Evolutionary conservation across 1,140 invertebrate species (phyloP), one percentile per base, ranked within the genome.

Genomic region (Tetraneura akinire): DNA sequence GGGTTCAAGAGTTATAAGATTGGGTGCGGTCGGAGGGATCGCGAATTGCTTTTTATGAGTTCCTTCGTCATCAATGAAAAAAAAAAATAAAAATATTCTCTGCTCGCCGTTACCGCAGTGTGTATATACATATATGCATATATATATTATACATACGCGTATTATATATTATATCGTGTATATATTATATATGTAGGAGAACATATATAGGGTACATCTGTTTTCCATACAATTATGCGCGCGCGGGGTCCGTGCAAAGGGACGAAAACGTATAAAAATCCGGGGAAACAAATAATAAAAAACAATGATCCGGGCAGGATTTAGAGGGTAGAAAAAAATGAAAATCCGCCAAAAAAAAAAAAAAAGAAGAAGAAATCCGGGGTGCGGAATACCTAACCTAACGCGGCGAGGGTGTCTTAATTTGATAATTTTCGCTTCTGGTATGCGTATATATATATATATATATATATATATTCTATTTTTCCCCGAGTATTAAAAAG

Each of bases 41-140:
- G 68, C 68, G 66, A 68, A 68, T 68, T 51, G 68, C 68, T 71
- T 71, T 71, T 71, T 71, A 71, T 71, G 68, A 71, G 68, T 32
- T 71, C 21, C 26, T 71, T 51, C 68, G 68, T 71, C 68, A 71
- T 71, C 68, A 71, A 71, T 71, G 68, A 45, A 10, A 26, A 49
- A 62, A 37, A 4, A 37, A 4, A 37, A 37, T 37, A 37, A 4
- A 53, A 29, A 51, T 47, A 26, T 47, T 16, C 42, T 68, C 37
- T 14, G 64, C 37, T 47, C 64, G 42, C 64, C 66, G 2, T n/a
- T 14, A 47, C 45, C 45, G 45, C n/a, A 18, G 49, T 18, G 3
- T n/a, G 9, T 26, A 18, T 11, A 8, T 3, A 14, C 32, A 29
- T 18, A n/a, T 29, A 26, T 16, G n/a, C 8, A 18, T 18, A 6